These are phyloP conservation scores for Cotesia glomerata DNA, from an alignment of 1,140 invertebrate genomes.

Conservation along the genomic window DNA sequence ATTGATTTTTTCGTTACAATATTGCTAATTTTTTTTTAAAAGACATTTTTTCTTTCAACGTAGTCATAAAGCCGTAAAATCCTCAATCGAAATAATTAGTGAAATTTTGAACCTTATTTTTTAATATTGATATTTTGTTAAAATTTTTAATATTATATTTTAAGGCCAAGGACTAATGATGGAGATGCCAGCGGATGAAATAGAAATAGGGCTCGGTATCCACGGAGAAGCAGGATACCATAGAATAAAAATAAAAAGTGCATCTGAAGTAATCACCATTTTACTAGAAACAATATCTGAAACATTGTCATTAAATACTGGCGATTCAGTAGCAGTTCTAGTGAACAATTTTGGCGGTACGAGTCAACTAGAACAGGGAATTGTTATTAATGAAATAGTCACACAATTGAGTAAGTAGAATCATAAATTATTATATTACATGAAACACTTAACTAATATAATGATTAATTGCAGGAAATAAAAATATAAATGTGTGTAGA, in stretches of 20 bases:
- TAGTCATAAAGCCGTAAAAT: no score
- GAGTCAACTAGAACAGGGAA: conserved; percentile 79
- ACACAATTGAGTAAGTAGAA: conserved; percentile 65
- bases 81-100: no score
- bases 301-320: conserved; percentile 62
- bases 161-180: conserved; percentile 70
- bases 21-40: no score
- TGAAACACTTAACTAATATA: neutral
- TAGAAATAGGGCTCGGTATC: conserved; percentile 84
- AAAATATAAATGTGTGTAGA: conserved; percentile 67
- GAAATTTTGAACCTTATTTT: no score
- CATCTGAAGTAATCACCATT: conserved; percentile 59
- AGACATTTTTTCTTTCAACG: no score
- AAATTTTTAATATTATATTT: neutral
- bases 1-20: no score
- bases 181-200: conserved; percentile 70
- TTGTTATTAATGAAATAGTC: conserved; percentile 74
- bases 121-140: neutral
- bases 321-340: conserved; percentile 70
- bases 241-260: conserved; percentile 68
- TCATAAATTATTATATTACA: no score
- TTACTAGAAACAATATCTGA: conserved; percentile 63
- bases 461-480: conserved; percentile 55
- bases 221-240: conserved; percentile 87
- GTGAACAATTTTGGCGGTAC: conserved; percentile 84